Evolutionary conservation across 2,113 vertebrate species (phyloP), one percentile per base, ranked within the genome.

Genomic region (Heterochromis multidens): DNA sequence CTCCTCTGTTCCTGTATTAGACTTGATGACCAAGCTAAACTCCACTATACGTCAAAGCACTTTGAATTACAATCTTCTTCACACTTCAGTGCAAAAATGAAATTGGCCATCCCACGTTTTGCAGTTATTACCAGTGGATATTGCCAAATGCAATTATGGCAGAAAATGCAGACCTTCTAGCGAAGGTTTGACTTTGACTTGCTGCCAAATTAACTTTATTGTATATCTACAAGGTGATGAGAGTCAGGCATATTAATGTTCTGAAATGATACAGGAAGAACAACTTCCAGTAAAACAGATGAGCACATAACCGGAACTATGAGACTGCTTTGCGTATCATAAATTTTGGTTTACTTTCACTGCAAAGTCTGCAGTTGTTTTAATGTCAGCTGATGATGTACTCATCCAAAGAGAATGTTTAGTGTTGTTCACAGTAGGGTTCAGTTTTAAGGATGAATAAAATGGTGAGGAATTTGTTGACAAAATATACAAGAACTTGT

Each of bases 61-160:
- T 89, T 90, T 88, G 57, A 94, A 91, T 92, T 87, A 90, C 79
- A 81, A 74, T 87, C 80, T 80, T 90, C 85, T 93, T 91, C 91
- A 93, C 90, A 92, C 91, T 91, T 74, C 87, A 89, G 83, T 91
- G 91, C 83, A 82, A 87, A 86, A 86, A 87, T 84, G 79, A 88
- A 94, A 92, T 93, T 93, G 91, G 86, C 84, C 74, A 19, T 85
- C 67, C 82, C 82, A 81, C 52, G 49, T 91, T 87, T 83, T 91
- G 81, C 59, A 43, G 63, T 89, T 87, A 91, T 92, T 86, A 92
- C 87, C 77, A 80, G 17, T 89, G 82, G 90, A 93, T 90, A 87
- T 77, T 84, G 88, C 87, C 91, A 91, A 93, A 92, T 90, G 91
- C 74, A 94, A 92, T 94, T 95, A 91, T 72, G 70, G 60, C 67